Evolutionary conservation across 2,797 vertebrate genomes (phyloP), one percentile per base, ranked within the genome.

Genomic region (Diplodus sargus): DNA sequence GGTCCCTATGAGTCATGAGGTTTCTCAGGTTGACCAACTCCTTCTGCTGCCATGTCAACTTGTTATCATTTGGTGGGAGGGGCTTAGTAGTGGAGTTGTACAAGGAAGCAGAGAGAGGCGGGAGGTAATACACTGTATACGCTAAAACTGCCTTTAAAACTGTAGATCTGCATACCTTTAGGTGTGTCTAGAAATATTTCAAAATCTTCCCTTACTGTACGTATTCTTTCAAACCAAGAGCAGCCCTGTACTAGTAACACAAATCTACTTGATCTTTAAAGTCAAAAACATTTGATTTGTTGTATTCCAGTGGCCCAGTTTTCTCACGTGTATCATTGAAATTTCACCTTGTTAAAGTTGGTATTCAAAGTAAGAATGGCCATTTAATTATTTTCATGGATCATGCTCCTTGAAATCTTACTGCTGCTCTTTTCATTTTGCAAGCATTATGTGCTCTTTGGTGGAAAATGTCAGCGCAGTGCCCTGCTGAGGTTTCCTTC

Each of bases 381-480:
- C 63, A 79, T 81, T 87, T 80, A 73, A 82, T 67, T 82, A 69
- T 86, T 81, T 83, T 75, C 78, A 78, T 52, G 60, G 84, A 85
- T 89, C 63, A 74, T 87, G 75, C 68, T 60, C 64, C 63, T 17
- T 69, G 62, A 74, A 80, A 66, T 84, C 69, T 54, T 28, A 76
- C 61, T 48, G 30, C 16, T 67, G 57, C 70, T 71, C 54, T 81
- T 82, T 82, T 85, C 59, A 70, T 66, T 85, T 82, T 52, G 4
- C 18, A 17, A 13, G 70, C 65, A 81, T 81, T 82, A 85, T 80
- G 75, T 83, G 78, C 74, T 85, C 81, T 90, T 84, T 88, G 84
- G 87, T 78, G 85, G 83, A 77, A 92, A 93, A 93, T 92, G 91
- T 87, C 89, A 91, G 78, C 34, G 23, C 45, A 60, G 82, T 82